Evolutionary conservation across 2,888 invertebrate species (phyloP).

Genomic region (Lasioglossum pauxillum): DNA sequence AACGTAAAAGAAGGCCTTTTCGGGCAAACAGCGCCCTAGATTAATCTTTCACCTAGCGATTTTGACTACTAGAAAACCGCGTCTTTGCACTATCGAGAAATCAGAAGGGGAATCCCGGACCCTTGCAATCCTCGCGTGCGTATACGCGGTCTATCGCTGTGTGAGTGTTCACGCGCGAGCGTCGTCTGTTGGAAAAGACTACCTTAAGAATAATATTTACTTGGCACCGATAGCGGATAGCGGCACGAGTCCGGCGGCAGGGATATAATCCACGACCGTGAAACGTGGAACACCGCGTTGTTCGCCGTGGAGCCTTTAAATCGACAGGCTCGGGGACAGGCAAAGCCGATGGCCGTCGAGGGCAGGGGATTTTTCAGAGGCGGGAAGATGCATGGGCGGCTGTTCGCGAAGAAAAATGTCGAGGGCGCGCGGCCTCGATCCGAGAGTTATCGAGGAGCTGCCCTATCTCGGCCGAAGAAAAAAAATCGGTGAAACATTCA

Average conservation of each 20-base stretch:
- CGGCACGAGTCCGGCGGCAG: neutral
- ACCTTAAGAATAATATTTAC: too few species aligned
- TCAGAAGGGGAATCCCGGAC: too few species aligned
- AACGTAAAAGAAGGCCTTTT: too few species aligned
- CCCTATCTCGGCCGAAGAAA: constrained; percentile 53
- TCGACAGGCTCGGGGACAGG: constrained; percentile 11
- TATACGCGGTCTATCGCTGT: too few species aligned
- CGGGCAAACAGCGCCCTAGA: too few species aligned
- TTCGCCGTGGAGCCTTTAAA: neutral
- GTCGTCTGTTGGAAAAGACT: too few species aligned
- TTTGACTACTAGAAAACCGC: too few species aligned
- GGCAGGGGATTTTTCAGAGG: constrained; percentile 24
- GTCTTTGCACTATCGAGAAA: too few species aligned
- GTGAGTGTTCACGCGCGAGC: too few species aligned
- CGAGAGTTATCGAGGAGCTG: constrained; percentile 58
- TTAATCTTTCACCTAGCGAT: too few species aligned
- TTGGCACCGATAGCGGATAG: neutral
- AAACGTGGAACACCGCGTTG: neutral
- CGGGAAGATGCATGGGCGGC: constrained; percentile 36
- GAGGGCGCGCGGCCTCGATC: constrained; percentile 36
- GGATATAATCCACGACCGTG: neutral
- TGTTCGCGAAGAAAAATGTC: constrained; percentile 48
- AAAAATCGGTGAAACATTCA: constrained; percentile 51
- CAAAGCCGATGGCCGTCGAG: constrained; percentile 10
- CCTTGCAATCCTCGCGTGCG: too few species aligned